Base-by-base conservation (phyloP, 2,797 vertebrate species). In the Prunella strophiata region DNA sequence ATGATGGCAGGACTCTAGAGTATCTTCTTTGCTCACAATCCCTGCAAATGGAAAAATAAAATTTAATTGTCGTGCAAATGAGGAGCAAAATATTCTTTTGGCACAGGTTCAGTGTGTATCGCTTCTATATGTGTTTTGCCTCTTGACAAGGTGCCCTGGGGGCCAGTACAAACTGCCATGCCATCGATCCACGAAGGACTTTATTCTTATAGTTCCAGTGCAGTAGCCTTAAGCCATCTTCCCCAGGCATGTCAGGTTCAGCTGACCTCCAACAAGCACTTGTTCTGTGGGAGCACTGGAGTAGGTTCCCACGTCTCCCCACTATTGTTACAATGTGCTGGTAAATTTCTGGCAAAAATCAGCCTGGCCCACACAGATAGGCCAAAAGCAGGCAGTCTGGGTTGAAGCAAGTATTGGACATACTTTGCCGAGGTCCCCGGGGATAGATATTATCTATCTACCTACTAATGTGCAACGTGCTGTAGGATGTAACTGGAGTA, bases 131-230 rank as follows among this genome's bases (percentile, higher is more conserved):
- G 10, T 7, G 11, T 52, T 82, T 82, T 89, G 7, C 16, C 42
- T 61, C 25, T 38, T 85, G 29, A 66, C 1, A 3, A 59, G 6
- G 7, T 65, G 16, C 43, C 68, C 26, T 52, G 30, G 18, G 30
- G 7, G 42, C 11, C 43, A 66, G 36, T 11, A 8, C 34, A 36
- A 50, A 55, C 16, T 45, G 16, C 8, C 32, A 68, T 1, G 1
- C 12, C 13, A 36, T 16, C 0, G 0, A 17, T 17, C 10, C 1
- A 6, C 2, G 1, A 36, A 25, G 7, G 9, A 16, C 10, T 71
- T 91, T 59, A 58, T 16, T 34, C 29, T 73, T 52, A 77, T 8
- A 27, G 7, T 57, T 77, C 10, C 34, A 70, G 26, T 26, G 10
- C 32, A 66, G 34, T 29, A 34, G 22, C 26, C 30, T 66, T 54